Conservation (phyloP, 2,797 vertebrate genomes). For the Percopsis omiscomaycus region DNA sequence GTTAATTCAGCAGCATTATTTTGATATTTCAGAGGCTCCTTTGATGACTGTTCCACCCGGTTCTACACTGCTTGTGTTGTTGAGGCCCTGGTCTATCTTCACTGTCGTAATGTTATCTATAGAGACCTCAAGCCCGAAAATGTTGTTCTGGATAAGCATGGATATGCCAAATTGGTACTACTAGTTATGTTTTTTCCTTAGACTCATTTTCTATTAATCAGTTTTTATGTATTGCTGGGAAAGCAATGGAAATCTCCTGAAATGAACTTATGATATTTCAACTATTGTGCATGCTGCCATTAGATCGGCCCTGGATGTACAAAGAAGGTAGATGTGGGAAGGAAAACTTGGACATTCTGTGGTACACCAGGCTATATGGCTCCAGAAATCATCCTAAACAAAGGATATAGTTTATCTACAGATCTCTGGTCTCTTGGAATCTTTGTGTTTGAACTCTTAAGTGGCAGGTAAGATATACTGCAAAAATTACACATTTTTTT, state of each 20-base stretch:
- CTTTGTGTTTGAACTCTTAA: slow-evolving; percentile 79
- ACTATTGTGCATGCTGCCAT: not conserved
- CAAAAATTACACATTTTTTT: not conserved
- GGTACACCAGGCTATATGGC: slow-evolving; percentile 77
- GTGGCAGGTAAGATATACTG: slow-evolving; percentile 60
- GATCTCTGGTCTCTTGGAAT: slow-evolving; percentile 81
- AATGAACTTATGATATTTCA: not conserved
- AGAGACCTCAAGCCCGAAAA: slow-evolving; percentile 81
- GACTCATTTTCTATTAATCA: not conserved
- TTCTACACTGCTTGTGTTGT: slow-evolving; percentile 79
- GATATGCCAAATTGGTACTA: slow-evolving; percentile 80
- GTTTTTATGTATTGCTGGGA: not conserved
- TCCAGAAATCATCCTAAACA: slow-evolving; percentile 78
- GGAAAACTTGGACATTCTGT: slow-evolving; percentile 81
- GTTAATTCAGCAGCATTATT: not conserved
- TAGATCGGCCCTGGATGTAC: slow-evolving; percentile 77
- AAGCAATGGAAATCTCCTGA: not conserved
- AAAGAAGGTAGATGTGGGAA: slow-evolving; percentile 70
- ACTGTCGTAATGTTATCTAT: slow-evolving; percentile 67
- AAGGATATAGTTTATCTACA: slow-evolving; percentile 67
- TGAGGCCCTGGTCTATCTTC: slow-evolving; percentile 77
- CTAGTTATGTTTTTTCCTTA: not conserved
- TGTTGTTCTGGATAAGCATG: slow-evolving; percentile 74
- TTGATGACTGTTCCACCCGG: slow-evolving; percentile 69
- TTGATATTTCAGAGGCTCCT: slow-evolving; percentile 60